Evolutionary conservation across 1,140 invertebrate genomes (phyloP).

Genomic region (Ceratosolen fusciceps): DNA sequence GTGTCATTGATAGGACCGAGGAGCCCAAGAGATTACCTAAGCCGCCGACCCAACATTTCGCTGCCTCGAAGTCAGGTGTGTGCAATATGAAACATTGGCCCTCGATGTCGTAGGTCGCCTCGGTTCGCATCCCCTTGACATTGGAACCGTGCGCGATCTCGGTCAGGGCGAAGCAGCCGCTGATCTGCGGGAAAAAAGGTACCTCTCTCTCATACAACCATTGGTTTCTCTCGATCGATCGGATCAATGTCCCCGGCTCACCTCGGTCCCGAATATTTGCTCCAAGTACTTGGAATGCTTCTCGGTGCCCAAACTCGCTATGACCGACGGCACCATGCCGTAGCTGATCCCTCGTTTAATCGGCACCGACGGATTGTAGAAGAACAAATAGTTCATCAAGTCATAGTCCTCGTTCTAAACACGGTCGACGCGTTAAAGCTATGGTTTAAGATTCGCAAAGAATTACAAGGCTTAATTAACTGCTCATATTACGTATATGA

Average conservation of each 20-base stretch:
- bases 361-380: constrained; percentile 77
- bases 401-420: background rate
- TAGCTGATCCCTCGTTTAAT: constrained; percentile 79
- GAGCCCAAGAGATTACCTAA: constrained; percentile 75
- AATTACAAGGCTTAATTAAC: too few species aligned
- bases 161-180: constrained; percentile 90
- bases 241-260: too few species aligned
- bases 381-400: constrained; percentile 70
- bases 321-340: constrained; percentile 78
- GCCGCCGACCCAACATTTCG: constrained; percentile 95
- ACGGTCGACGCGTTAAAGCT: too few species aligned
- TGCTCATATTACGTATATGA: background rate
- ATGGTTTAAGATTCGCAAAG: too few species aligned
- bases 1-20: background rate
- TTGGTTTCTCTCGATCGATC: too few species aligned
- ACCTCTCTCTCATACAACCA: constrained; percentile 81
- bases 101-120: constrained; percentile 86
- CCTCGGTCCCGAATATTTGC: constrained; percentile 78
- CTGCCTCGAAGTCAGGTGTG: constrained; percentile 93
- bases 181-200: constrained; percentile 69
- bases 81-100: constrained; percentile 89
- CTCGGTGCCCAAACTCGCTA: constrained; percentile 83
- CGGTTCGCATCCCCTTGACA: constrained; percentile 91
- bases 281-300: constrained; percentile 81
- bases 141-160: constrained; percentile 96